A percentile compares a stretch with the other conserved stretches of the same genome.
Evolutionary conservation across 2,888 invertebrate genomes (phyloP).

Genomic region (Pristionchus mayeri): DNA sequence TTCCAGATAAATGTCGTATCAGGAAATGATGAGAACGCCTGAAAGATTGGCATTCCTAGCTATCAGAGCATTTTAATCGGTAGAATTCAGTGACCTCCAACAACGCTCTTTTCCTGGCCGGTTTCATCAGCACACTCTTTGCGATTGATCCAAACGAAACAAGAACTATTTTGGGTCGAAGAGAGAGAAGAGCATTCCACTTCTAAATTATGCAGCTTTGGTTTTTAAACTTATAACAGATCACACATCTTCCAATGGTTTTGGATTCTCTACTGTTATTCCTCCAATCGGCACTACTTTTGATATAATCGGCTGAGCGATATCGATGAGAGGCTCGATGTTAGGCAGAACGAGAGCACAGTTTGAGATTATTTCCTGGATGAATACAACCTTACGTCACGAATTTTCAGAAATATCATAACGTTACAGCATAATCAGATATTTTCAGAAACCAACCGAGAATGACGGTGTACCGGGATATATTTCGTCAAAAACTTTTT

Average conservation of each 20-base stretch:
- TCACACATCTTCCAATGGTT: conserved; percentile 14
- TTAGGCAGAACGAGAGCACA: neutral
- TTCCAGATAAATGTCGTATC: conserved; percentile 40
- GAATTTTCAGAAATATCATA: too few species aligned
- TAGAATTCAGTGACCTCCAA: too few species aligned
- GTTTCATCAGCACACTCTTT: conserved; percentile 41
- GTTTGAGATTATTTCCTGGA: neutral
- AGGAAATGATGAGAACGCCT: conserved; percentile 30
- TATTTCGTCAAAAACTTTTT: neutral
- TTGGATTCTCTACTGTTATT: neutral
- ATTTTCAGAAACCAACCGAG: neutral
- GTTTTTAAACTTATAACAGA: too few species aligned
- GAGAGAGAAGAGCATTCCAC: neutral
- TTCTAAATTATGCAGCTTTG: neutral
- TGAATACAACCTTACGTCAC: too few species aligned
- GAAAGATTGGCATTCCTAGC: neutral
- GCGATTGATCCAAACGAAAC: conserved; percentile 33
- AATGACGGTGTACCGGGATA: neutral
- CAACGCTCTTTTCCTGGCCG: neutral
- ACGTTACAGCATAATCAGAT: too few species aligned
- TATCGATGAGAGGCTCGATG: conserved; percentile 3
- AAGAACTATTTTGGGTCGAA: neutral
- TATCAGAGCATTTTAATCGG: too few species aligned
- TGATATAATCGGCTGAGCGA: neutral
- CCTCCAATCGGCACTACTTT: conserved; percentile 24